These are phyloP conservation scores for Ailurus styani DNA, from an alignment of 2,113 vertebrate genomes.

Conservation along the genomic window DNA sequence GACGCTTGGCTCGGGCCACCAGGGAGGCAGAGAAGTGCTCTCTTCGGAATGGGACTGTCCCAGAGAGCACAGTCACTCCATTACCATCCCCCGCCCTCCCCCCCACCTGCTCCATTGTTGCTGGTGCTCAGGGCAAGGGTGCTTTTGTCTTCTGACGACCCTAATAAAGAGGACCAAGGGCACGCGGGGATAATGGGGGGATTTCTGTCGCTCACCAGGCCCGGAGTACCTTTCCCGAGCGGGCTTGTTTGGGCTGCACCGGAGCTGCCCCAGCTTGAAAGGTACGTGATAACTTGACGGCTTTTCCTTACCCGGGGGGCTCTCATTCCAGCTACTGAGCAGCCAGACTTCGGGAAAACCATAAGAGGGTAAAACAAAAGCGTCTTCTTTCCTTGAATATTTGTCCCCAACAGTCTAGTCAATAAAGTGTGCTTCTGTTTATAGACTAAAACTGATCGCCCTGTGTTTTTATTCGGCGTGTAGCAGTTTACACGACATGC, in stretches of 20 bases:
- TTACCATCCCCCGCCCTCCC: neutral
- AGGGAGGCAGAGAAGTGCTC: neutral
- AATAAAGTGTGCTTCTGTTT: neutral
- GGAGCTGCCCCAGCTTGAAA: neutral
- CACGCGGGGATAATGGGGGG: neutral
- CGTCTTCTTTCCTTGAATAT: neutral
- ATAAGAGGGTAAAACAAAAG: neutral
- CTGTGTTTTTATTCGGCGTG: fast-evolving
- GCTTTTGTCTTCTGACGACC: neutral
- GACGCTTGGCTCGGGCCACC: fast-evolving
- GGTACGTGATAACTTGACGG: neutral
- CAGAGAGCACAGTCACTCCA: neutral
- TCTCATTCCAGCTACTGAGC: neutral
- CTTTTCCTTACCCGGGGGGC: neutral
- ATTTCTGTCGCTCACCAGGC: neutral
- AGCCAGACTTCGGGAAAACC: neutral
- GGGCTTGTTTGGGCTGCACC: neutral
- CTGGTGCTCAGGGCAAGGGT: neutral
- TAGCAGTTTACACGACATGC: fast-evolving
- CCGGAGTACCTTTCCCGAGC: neutral
- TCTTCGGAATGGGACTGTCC: neutral
- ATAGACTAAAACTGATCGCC: neutral
- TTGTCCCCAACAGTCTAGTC: neutral
- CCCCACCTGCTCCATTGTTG: neutral
- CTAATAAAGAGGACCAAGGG: neutral